phyloP scores from a whole-genome alignment of 2,888 invertebrate genomes.

The Nemotelus pantherinus region DNA sequence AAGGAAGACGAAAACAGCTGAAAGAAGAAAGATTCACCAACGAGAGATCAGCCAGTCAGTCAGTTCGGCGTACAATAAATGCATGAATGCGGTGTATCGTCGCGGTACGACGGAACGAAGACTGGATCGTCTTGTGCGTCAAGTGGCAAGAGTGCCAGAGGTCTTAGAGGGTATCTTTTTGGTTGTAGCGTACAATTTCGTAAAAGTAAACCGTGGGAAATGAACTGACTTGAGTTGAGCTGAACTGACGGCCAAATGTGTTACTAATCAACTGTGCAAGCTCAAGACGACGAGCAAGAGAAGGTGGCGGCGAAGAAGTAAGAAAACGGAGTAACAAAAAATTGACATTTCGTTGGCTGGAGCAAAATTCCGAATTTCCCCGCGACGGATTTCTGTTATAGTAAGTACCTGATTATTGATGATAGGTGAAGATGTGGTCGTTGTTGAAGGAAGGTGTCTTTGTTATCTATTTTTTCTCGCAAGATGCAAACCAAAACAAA shows the following conservation, averaged over 20 bases:
- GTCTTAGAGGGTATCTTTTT: not conserved
- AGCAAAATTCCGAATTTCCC: not conserved
- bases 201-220: conserved; percentile 49
- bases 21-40: not conserved
- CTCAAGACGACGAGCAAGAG: not conserved
- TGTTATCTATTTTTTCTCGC: too few species aligned
- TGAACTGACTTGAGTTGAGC: not conserved
- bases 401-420: not conserved
- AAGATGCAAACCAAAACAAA: too few species aligned
- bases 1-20: conserved; percentile 8
- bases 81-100: not conserved
- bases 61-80: not conserved
- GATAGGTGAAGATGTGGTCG: conserved; percentile 13
- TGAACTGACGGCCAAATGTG: conserved; percentile 27
- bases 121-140: conserved; percentile 34
- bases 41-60: not conserved
- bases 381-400: not conserved
- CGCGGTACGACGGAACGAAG: not conserved
- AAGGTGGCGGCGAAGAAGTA: not conserved
- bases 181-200: conserved; percentile 35
- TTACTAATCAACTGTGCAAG: conserved; percentile 32
- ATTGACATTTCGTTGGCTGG: conserved; percentile 8
- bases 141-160: conserved; percentile 6
- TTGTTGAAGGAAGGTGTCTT: not conserved
- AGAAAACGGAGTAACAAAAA: conserved; percentile 1